phyloP scores from a whole-genome alignment of 2,888 invertebrate genomes.

The Cotesia congregata region DNA sequence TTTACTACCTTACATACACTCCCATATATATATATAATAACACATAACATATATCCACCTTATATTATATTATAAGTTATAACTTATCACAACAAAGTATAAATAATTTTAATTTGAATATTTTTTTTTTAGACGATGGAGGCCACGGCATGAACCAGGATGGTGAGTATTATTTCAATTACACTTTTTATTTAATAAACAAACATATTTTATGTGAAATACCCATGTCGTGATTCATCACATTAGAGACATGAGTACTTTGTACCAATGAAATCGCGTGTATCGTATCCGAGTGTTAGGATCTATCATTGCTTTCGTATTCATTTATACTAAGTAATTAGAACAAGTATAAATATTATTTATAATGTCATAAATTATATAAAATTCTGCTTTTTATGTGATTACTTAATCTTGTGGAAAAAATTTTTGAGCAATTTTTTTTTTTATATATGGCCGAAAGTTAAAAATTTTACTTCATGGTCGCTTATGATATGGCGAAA shows the following conservation, averaged over 20 bases:
- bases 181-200: constrained; percentile 15
- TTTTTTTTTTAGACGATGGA: constrained; percentile 62
- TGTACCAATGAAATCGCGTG: constrained; percentile 25
- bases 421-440: too few relatives aligned
- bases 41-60: background rate
- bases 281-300: constrained; percentile 11
- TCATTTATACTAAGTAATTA: background rate
- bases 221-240: constrained; percentile 12
- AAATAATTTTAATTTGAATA: constrained; percentile 21
- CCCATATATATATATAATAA: background rate
- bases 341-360: background rate
- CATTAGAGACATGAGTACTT: constrained; percentile 16
- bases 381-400: background rate
- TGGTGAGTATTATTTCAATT: constrained; percentile 58
- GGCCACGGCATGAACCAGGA: constrained; percentile 68
- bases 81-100: constrained; percentile 7
- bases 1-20: constrained; percentile 9
- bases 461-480: too few relatives aligned
- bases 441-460: too few relatives aligned
- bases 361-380: background rate
- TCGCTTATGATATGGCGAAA: too few relatives aligned
- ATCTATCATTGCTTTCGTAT: constrained; percentile 24
- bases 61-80: background rate
- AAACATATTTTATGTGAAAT: constrained; percentile 1
- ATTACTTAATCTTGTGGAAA: too few relatives aligned